Base-by-base conservation (phyloP, 1,140 invertebrate species). In the Brachionus calyciflorus region DNA sequence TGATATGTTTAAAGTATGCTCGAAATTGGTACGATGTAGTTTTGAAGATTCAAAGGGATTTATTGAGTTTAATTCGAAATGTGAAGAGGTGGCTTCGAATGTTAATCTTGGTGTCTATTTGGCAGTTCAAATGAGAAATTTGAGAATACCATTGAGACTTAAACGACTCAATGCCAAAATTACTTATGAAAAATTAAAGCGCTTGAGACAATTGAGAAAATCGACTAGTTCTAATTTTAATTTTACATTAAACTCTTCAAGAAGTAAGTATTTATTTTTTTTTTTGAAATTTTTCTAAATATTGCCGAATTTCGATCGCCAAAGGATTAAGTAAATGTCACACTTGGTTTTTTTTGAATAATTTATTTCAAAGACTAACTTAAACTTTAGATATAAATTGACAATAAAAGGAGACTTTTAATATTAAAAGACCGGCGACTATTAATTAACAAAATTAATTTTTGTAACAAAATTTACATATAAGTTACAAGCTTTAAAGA, bases 21-120 rank as follows among this genome's bases (percentile, higher is more conserved):
- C 69, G 3, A 73, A 51, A 40, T 17, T 37, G 19, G 30, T 73
- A n/a, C 21, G 40, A 1, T 30, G 24, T 55, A 19, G 19, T 14
- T 73, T 51, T 30, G 28, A 73, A 51, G 69, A 73, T 24, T 28
- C 46, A 19, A 73, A 73, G 33, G 46, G 30, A 19, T 73, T 51
- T 55, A 33, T 73, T 19, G 69, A 73, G 28, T 73, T 73, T 53
- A 73, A 73, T 14, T 51, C 69, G 9, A 37, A 21, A 28, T 24
- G 17, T 57, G 53, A 57, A 19, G 30, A 73, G 28, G 46, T 73
- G 19, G n/a, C 69, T 6, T 51, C 69, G 17, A 33, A 51, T 51
- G 51, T 73, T 12, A 73, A 73, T 26, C 19, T 73, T 9, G 69
- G 69, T 9, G 69, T 73, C 17, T 73, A 73, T 73, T 49, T 73